Evolutionary conservation across 2,888 invertebrate genomes (phyloP).

Genomic region (Argyra leucocephala): DNA sequence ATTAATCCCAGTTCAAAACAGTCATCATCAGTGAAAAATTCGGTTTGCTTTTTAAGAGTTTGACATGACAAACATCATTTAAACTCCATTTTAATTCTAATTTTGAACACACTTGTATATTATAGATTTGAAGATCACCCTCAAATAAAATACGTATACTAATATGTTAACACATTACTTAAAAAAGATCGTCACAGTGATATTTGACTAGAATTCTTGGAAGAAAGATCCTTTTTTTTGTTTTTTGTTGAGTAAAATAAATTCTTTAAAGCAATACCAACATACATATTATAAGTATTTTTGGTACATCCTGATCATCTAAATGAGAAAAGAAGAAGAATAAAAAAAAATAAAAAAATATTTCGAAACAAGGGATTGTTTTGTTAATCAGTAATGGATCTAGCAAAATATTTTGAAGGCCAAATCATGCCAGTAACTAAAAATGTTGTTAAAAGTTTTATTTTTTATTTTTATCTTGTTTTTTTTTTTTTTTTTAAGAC

Average conservation of each 20-base stretch:
- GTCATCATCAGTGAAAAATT: no score
- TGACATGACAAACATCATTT: no score
- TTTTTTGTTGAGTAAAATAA: not conserved
- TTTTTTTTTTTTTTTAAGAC: not conserved
- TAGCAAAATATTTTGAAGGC: constrained; percentile 6
- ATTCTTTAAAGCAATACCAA: not conserved
- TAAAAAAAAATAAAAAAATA: not conserved
- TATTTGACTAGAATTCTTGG: not conserved
- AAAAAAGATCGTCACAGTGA: not conserved
- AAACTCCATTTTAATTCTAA: no score
- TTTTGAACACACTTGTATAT: no score
- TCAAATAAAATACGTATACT: not conserved
- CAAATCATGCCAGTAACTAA: not conserved
- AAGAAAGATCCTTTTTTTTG: not conserved
- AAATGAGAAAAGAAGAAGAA: not conserved
- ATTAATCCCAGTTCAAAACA: no score
- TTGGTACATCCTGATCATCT: not conserved
- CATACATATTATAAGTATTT: not conserved
- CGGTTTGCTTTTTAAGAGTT: no score
- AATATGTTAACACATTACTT: not conserved
- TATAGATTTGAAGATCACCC: no score
- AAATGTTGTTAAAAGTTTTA: no score
- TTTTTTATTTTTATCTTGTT: not conserved
- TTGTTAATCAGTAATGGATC: constrained; percentile 6
- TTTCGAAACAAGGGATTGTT: not conserved